Conservation (phyloP, 2,888 invertebrate genomes). For the Dasysyrphus albostriatus region DNA sequence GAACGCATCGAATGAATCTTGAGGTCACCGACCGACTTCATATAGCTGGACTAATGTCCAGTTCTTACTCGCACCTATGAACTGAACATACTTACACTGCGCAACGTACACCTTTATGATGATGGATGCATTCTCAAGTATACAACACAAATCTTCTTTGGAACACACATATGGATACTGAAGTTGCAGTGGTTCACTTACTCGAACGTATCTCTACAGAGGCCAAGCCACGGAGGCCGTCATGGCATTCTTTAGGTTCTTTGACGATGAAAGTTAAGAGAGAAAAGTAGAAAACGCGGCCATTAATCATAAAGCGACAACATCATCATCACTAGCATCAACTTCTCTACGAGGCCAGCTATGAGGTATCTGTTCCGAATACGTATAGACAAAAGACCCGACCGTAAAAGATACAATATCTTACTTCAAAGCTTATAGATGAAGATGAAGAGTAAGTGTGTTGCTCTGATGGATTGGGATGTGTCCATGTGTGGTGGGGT, state of each 20-base stretch:
- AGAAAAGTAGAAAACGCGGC: conserved; percentile 40
- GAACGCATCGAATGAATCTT: conserved; percentile 13
- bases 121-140: conserved; percentile 26
- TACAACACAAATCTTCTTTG: conserved; percentile 7
- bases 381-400: neutral
- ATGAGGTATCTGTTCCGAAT: too few species aligned
- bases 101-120: neutral
- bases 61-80: conserved; percentile 12
- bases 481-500: neutral
- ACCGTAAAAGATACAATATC: conserved; percentile 27
- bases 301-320: conserved; percentile 65
- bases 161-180: neutral
- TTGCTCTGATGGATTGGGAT: neutral
- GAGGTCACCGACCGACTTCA: conserved; percentile 12
- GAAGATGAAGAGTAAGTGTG: conserved; percentile 11
- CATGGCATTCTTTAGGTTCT: conserved; percentile 19
- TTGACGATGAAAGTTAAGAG: conserved; percentile 48
- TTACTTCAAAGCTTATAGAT: neutral
- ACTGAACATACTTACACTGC: neutral
- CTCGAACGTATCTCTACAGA: neutral
- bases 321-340: conserved; percentile 42
- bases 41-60: conserved; percentile 8
- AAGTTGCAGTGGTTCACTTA: neutral
- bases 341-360: neutral
- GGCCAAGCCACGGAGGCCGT: neutral